Evolutionary conservation across 2,888 invertebrate species (phyloP).

Genomic region (Spisula subtruncata): DNA sequence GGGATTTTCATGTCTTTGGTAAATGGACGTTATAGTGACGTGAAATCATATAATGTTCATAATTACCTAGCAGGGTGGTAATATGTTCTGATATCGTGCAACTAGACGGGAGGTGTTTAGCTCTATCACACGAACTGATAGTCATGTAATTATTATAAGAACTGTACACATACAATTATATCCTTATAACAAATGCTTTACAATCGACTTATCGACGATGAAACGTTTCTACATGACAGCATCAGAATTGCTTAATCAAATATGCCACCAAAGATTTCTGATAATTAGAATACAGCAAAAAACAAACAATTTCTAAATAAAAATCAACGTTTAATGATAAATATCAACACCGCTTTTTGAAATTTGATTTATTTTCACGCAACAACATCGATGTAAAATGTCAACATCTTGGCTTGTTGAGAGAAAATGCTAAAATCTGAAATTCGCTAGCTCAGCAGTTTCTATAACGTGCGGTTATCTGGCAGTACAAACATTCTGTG

Average conservation of each 20-base stretch:
- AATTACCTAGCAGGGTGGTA: background rate
- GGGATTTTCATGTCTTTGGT: background rate
- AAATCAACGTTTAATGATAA: background rate
- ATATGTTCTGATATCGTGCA: too few species aligned
- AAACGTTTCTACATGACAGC: too few species aligned
- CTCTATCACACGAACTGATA: too few species aligned
- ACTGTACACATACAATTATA: too few species aligned
- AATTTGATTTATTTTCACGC: background rate
- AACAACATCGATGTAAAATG: background rate
- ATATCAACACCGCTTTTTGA: background rate
- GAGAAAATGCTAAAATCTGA: background rate
- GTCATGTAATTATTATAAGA: too few species aligned
- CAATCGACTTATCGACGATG: too few species aligned
- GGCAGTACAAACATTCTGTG: background rate
- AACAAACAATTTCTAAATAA: background rate
- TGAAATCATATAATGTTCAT: background rate
- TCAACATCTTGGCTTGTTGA: background rate
- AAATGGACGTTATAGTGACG: background rate
- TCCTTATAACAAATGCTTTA: too few species aligned
- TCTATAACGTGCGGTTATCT: background rate
- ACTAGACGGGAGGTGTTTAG: too few species aligned
- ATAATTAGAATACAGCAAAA: background rate
- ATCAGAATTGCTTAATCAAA: too few species aligned
- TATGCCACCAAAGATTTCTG: too few species aligned
- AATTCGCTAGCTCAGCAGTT: background rate